These are phyloP conservation scores for Leptothorax acervorum DNA, from an alignment of 2,888 invertebrate genomes.

Conservation along the genomic window DNA sequence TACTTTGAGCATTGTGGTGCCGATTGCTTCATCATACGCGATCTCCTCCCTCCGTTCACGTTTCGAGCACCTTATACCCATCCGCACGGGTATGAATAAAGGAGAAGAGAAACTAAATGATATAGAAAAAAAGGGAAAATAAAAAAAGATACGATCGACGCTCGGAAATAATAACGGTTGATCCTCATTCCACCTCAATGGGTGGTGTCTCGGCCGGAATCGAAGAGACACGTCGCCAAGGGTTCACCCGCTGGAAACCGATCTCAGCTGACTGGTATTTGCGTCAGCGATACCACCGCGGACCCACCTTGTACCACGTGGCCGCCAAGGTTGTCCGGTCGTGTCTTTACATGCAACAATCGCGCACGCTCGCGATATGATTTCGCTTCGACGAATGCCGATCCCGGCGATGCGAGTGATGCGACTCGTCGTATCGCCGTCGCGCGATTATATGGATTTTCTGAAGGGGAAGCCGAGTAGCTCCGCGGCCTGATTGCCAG, in stretches of 20 bases:
- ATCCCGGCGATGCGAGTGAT: not conserved
- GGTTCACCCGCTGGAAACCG: constrained; percentile 81
- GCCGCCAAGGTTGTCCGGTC: constrained; percentile 70
- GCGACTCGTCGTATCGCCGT: not conserved
- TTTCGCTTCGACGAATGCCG: constrained; percentile 11
- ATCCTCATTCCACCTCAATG: constrained; percentile 78
- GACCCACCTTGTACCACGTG: constrained; percentile 66
- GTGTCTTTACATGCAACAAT: constrained; percentile 51
- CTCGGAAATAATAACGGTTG: constrained; percentile 58
- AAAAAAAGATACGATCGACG: constrained; percentile 43
- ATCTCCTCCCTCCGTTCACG: not conserved
- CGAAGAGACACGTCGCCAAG: constrained; percentile 78
- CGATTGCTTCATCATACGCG: constrained; percentile 6
- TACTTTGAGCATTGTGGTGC: not conserved
- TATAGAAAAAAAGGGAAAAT: not conserved
- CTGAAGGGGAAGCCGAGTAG: constrained; percentile 42
- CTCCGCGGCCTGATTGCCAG: constrained; percentile 52
- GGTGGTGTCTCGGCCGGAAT: constrained; percentile 73
- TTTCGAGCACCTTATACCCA: not conserved
- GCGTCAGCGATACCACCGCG: constrained; percentile 65
- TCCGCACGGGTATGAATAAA: not conserved
- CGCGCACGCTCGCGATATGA: constrained; percentile 29
- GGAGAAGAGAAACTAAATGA: not conserved
- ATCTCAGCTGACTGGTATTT: constrained; percentile 74
- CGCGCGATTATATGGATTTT: constrained; percentile 49